Conservation (phyloP, 2,113 vertebrate species). For the Embiotoca jacksoni region DNA sequence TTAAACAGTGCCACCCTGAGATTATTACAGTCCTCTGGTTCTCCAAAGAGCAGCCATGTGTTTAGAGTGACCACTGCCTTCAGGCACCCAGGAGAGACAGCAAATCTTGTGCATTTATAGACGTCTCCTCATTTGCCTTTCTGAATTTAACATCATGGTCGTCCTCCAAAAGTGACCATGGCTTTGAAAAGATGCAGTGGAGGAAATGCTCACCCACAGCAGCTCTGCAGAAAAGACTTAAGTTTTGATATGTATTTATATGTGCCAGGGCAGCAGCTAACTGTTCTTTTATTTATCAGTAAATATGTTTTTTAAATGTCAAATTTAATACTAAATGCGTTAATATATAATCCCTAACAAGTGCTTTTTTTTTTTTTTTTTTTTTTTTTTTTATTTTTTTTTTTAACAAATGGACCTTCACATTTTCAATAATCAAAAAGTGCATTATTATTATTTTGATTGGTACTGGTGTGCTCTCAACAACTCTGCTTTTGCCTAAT, state of each 20-base stretch:
- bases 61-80: constrained; percentile 59
- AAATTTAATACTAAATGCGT: too few relatives aligned
- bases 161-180: constrained; percentile 23
- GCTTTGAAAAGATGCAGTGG: constrained; percentile 28
- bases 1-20: constrained; percentile 43
- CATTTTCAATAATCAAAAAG: neutral
- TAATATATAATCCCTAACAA: too few relatives aligned
- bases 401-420: neutral
- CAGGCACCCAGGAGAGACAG: neutral
- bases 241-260: neutral
- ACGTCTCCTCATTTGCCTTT: constrained; percentile 35
- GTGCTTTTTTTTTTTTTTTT: neutral
- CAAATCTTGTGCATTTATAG: constrained; percentile 45
- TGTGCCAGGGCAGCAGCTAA: neutral
- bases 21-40: constrained; percentile 61
- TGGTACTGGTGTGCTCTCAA: constrained; percentile 22
- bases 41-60: constrained; percentile 52
- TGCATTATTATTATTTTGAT: neutral
- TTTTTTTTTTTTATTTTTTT: neutral
- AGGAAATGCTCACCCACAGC: constrained; percentile 30
- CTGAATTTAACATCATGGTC: constrained; percentile 31
- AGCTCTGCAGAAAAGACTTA: constrained; percentile 19
- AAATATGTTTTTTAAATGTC: neutral
- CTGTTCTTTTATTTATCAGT: neutral
- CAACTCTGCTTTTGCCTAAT: constrained; percentile 41